Conservation (phyloP, 2,888 invertebrate species). For the Eledona agricola region DNA sequence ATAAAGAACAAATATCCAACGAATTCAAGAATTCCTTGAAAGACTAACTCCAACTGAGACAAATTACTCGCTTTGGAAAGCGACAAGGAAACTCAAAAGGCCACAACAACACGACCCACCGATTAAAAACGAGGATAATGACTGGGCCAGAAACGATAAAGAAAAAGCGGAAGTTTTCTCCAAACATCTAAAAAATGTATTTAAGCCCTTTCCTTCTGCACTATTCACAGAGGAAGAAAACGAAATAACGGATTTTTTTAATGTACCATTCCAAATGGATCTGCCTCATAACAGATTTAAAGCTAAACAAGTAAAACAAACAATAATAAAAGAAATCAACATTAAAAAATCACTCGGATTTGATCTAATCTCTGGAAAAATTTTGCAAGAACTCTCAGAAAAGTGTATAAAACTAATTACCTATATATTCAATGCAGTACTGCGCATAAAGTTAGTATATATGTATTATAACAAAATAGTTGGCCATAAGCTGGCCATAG, state of each 20-base stretch:
- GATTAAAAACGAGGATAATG: neutral
- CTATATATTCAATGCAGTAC: too few species aligned
- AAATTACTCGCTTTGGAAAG: neutral
- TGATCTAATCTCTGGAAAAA: too few species aligned
- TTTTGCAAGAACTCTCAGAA: too few species aligned
- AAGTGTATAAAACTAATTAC: too few species aligned
- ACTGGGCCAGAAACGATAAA: constrained; percentile 1
- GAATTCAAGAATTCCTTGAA: constrained; percentile 1
- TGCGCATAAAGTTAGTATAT: too few species aligned
- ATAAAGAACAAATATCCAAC: neutral
- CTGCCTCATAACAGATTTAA: neutral
- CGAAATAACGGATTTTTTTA: neutral
- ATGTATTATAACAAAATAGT: too few species aligned
- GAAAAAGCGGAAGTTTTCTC: neutral
- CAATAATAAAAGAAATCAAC: neutral
- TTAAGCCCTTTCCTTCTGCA: too few species aligned
- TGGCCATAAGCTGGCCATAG: too few species aligned
- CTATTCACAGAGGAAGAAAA: neutral
- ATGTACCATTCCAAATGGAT: constrained; percentile 2
- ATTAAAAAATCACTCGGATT: constrained; percentile 1
- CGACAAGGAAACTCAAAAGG: neutral
- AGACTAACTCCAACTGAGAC: constrained; percentile 1
- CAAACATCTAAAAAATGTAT: constrained; percentile 1
- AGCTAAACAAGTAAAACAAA: neutral
- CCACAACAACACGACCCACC: constrained; percentile 1